phyloP scores from a whole-genome alignment of 2,797 vertebrate species.

The Rhinella marina region DNA sequence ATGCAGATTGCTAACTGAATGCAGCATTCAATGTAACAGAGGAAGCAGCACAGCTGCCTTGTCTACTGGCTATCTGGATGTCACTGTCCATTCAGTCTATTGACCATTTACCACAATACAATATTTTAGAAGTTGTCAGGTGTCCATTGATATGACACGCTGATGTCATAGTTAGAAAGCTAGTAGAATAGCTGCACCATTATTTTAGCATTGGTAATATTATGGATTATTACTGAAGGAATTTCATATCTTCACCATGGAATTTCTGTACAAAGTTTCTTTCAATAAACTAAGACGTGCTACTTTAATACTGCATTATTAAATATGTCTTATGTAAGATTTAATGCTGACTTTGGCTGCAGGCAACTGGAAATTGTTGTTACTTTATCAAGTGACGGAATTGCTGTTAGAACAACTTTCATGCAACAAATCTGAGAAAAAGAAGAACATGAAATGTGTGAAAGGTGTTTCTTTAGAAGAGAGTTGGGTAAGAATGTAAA shows the following conservation, averaged over 20 bases:
- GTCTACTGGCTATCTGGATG: too few species aligned
- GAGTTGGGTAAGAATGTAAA: conserved; percentile 20
- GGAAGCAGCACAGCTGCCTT: too few species aligned
- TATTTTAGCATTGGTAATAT: not conserved
- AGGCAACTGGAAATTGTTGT: conserved; percentile 46
- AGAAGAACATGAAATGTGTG: conserved; percentile 46
- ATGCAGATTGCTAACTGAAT: too few species aligned
- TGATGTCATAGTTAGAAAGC: too few species aligned
- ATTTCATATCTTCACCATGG: not conserved
- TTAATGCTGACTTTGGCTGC: conserved; percentile 45
- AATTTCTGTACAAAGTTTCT: conserved; percentile 1
- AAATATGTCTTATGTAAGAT: conserved; percentile 40
- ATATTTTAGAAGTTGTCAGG: too few species aligned
- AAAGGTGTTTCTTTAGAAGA: conserved; percentile 47
- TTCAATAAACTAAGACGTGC: not conserved
- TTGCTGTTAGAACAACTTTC: conserved; percentile 49
- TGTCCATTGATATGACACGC: too few species aligned
- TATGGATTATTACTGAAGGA: not conserved
- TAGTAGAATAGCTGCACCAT: not conserved
- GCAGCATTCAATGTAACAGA: too few species aligned
- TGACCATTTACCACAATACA: too few species aligned
- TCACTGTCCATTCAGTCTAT: too few species aligned
- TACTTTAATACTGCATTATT: conserved; percentile 36
- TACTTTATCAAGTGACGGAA: conserved; percentile 47
- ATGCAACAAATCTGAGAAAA: conserved; percentile 50